Conservation (phyloP, 2,113 vertebrate species). For the Pelecanus crispus region DNA sequence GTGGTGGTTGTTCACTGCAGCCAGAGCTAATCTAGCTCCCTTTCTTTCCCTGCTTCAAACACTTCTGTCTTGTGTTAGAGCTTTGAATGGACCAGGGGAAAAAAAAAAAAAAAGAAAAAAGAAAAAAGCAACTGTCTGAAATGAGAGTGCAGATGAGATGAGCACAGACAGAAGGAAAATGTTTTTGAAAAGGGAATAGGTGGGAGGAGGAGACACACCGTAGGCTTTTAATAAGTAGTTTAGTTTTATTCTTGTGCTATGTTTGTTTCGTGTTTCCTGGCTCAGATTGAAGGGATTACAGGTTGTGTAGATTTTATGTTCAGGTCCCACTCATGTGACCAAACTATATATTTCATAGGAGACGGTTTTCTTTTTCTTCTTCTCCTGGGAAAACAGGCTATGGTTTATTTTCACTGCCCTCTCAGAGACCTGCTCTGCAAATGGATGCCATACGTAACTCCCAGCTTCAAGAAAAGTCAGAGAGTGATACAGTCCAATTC, state of each 20-base stretch:
- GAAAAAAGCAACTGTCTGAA: not conserved
- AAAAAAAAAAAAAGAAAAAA: not conserved
- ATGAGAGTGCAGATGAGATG: slow-evolving; percentile 17
- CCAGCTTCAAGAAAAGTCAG: not conserved
- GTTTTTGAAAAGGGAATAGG: slow-evolving; percentile 59
- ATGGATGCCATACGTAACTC: not conserved
- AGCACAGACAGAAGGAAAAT: slow-evolving; percentile 38
- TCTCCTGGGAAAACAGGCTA: not conserved
- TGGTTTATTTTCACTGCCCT: not conserved
- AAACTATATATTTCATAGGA: not conserved
- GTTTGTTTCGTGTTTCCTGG: slow-evolving; percentile 43
- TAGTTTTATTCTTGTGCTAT: slow-evolving; percentile 47
- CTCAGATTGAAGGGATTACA: slow-evolving; percentile 48
- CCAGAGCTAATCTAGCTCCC: not conserved
- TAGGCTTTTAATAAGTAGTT: slow-evolving; percentile 63
- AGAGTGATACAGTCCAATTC: not conserved
- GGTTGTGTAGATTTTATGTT: not conserved
- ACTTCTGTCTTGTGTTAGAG: not conserved
- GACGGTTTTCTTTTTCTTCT: not conserved
- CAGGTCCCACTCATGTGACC: not conserved
- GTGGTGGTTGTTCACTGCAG: not conserved
- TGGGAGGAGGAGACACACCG: slow-evolving; percentile 53
- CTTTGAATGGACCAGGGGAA: not conserved
- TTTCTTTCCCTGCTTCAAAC: slow-evolving; percentile 25
- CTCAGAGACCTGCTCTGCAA: not conserved